A percentile compares a stretch with the other conserved stretches of the same genome.
These are phyloP conservation scores for Drosophila anomalata DNA, from an alignment of 2,888 invertebrate genomes.

Conservation along the genomic window DNA sequence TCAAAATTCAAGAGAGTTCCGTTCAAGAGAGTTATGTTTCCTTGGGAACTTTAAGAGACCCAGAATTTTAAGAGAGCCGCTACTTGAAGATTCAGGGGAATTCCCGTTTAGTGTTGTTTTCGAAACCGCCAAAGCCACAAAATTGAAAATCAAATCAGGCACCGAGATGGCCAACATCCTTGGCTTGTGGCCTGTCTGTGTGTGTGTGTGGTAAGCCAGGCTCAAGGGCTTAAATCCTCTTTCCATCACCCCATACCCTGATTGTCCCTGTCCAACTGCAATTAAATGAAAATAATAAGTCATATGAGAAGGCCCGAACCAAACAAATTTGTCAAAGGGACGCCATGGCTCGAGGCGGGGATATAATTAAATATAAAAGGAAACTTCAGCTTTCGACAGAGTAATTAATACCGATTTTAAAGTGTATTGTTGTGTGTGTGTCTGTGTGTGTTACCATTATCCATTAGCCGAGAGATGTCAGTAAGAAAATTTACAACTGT, in stretches of 20 bases:
- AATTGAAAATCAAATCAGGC: slow-evolving; percentile 17
- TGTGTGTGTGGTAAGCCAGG: background rate
- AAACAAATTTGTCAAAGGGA: slow-evolving; percentile 23
- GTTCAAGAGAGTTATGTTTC: background rate
- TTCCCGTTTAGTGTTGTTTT: background rate
- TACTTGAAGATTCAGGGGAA: background rate
- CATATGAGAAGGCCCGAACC: slow-evolving; percentile 11
- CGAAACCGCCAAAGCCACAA: slow-evolving; percentile 20
- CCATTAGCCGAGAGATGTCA: slow-evolving; percentile 24
- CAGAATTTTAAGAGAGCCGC: background rate
- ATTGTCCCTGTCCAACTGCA: background rate
- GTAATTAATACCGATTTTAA: slow-evolving; percentile 57
- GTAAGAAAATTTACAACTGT: slow-evolving; percentile 39
- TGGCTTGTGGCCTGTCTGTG: background rate
- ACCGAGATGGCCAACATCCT: slow-evolving; percentile 27
- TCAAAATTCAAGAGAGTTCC: slow-evolving; percentile 1
- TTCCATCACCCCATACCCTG: background rate
- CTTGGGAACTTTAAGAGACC: background rate
- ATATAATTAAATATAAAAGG: slow-evolving; percentile 34
- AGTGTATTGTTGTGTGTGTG: background rate
- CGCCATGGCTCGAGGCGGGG: background rate
- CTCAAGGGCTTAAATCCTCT: background rate
- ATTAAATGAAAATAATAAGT: slow-evolving; percentile 16
- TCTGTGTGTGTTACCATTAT: slow-evolving; percentile 6
- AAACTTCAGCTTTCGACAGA: slow-evolving; percentile 45